Evolutionary conservation across 1,140 invertebrate species (phyloP), one percentile per base, ranked within the genome.

Genomic region (Drosophila lacertosa): DNA sequence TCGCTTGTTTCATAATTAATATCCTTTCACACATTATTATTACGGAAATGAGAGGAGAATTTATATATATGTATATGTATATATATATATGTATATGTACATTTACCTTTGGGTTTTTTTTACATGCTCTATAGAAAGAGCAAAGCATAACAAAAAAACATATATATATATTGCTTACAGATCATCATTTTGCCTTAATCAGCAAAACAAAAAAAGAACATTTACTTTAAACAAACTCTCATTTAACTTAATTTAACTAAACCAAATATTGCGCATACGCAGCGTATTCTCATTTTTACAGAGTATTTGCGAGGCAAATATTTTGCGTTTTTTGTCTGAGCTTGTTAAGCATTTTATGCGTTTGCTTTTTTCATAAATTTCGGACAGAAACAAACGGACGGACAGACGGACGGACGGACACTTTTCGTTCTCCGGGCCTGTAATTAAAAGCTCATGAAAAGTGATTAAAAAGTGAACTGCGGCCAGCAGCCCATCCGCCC

Each of bases 21-120:
- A 88, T 88, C 82, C 82, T 82, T 88, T 88, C 82, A 82, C 82
- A 88, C 82, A 88, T 88, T 88, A 88, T 88, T 88, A 88, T 82
- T 78, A 88, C 74, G 82, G 74, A 82, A 88, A 86, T 74, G 63
- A 78, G 77, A 59, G 68, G 64, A 57, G 64, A 68, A 44, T 50
- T 50, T 37, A 47, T 63, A 74, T 71, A 66, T 55, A 26, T 40
- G 44, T 54, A 58, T 65, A 58, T 32, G 47, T 55, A 42, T 33
- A 50, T 32, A 32, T 24, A 47, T 20, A 45, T 6, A 18, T 22
- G 39, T 24, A 39, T 5, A 1, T 32, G 15, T 26, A n/a, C 33
- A 29, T 39, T 35, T 3, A 11, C n/a, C n/a, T n/a, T n/a, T n/a
- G n/a, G n/a, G n/a, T n/a, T n/a, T n/a, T n/a, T n/a, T n/a, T n/a